Conservation (phyloP, 2,888 invertebrate genomes). For the Athalia rosae region DNA sequence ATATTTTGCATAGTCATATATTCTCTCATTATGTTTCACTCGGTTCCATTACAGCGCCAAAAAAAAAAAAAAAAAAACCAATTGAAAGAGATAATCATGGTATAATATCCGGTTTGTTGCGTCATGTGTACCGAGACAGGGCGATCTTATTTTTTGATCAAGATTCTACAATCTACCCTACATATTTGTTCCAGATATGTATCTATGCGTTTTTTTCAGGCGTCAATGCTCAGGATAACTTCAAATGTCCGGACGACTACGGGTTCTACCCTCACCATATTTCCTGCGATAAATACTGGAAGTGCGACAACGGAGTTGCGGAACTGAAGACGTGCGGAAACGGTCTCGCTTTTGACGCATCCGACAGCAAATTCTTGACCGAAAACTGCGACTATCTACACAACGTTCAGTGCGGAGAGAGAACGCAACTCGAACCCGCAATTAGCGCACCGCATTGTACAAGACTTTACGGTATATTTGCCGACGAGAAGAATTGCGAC, state of each 20-base stretch:
- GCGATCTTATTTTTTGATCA: slow-evolving; percentile 12
- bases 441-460: slow-evolving; percentile 89
- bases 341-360: slow-evolving; percentile 92
- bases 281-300: slow-evolving; percentile 97
- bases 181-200: not conserved
- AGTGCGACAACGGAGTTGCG: slow-evolving; percentile 91
- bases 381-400: slow-evolving; percentile 97
- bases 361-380: slow-evolving; percentile 91
- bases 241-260: slow-evolving; percentile 95
- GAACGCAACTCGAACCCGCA: slow-evolving; percentile 90
- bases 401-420: slow-evolving; percentile 94
- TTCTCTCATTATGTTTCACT: not conserved
- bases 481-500: slow-evolving; percentile 91
- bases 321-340: slow-evolving; percentile 96
- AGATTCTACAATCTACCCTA: not conserved
- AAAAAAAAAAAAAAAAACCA: not conserved
- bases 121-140: slow-evolving; percentile 21
- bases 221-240: slow-evolving; percentile 86
- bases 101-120: slow-evolving; percentile 20
- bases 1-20: not conserved
- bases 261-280: slow-evolving; percentile 94
- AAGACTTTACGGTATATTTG: slow-evolving; percentile 93
- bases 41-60: not conserved
- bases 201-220: slow-evolving; percentile 65
- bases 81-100: slow-evolving; percentile 2